Evolutionary conservation across 2,113 vertebrate genomes (phyloP).

Genomic region (Taurulus bubalis): DNA sequence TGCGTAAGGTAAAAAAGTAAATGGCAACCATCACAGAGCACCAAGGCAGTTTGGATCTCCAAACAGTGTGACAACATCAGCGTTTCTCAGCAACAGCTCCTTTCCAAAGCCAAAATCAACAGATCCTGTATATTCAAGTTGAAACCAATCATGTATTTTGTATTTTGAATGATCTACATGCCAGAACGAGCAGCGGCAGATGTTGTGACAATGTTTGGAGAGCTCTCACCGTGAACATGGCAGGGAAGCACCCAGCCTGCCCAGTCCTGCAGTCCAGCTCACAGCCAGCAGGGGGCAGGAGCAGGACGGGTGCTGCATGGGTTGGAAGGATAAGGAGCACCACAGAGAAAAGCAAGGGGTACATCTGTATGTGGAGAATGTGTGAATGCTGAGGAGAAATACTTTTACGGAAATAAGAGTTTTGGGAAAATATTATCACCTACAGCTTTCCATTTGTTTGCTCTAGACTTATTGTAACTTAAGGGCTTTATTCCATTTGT

Average conservation of each 20-base stretch:
- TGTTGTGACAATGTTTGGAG: slow-evolving; percentile 72
- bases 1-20: slow-evolving; percentile 70
- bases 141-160: not conserved
- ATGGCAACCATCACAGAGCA: slow-evolving; percentile 66
- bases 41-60: slow-evolving; percentile 65
- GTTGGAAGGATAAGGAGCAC: slow-evolving; percentile 86
- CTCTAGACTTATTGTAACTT: not conserved
- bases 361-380: slow-evolving; percentile 57
- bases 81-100: slow-evolving; percentile 48
- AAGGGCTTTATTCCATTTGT: slow-evolving; percentile 1
- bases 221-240: slow-evolving; percentile 71
- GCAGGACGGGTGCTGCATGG: slow-evolving; percentile 80
- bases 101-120: not conserved
- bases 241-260: slow-evolving; percentile 71
- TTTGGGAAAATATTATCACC: not conserved
- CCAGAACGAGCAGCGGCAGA: slow-evolving; percentile 22
- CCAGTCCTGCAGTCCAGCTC: slow-evolving; percentile 59
- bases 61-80: slow-evolving; percentile 63
- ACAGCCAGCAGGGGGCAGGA: slow-evolving; percentile 75
- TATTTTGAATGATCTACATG: not conserved
- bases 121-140: not conserved
- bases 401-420: slow-evolving; percentile 20
- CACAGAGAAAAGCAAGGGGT: slow-evolving; percentile 67
- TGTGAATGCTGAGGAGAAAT: slow-evolving; percentile 32
- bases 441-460: slow-evolving; percentile 20